phyloP scores from a whole-genome alignment of 1,140 invertebrate species.

The Camponotus floridanus region DNA sequence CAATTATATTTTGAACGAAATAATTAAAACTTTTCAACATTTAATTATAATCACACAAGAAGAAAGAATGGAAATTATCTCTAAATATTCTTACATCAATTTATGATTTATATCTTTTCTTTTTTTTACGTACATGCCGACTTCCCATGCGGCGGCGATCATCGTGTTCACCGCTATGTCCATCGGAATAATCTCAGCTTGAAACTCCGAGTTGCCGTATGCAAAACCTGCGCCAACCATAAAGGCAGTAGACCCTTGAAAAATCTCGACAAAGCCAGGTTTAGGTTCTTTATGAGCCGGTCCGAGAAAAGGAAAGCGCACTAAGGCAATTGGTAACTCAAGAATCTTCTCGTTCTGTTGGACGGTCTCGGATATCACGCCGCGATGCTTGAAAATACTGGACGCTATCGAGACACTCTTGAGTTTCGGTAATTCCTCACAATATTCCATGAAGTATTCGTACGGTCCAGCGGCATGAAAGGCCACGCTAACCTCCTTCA shows the following conservation, averaged over 20 bases:
- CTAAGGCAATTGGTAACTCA: constrained; percentile 70
- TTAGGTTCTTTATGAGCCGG: constrained; percentile 78
- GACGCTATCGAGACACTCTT: constrained; percentile 47
- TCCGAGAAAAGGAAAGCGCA: constrained; percentile 76
- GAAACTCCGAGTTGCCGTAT: constrained; percentile 66
- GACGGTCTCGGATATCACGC: constrained; percentile 58
- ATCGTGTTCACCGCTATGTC: constrained; percentile 78
- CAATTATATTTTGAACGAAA: neutral
- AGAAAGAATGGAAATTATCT: neutral
- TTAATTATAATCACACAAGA: neutral
- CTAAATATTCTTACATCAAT: no score
- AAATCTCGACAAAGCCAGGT: constrained; percentile 76
- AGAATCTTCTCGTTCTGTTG: constrained; percentile 61
- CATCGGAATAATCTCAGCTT: constrained; percentile 76
- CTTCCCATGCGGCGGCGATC: constrained; percentile 78
- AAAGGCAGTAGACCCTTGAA: constrained; percentile 77
- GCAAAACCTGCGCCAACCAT: constrained; percentile 79
- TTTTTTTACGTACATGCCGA: constrained; percentile 59
- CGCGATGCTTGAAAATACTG: constrained; percentile 72
- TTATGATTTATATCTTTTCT: constrained; percentile 29
- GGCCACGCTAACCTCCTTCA: constrained; percentile 74
- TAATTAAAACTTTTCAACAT: constrained; percentile 4
- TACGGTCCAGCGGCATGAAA: constrained; percentile 77
- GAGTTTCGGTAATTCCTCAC: constrained; percentile 71
- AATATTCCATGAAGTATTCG: constrained; percentile 69